These are phyloP conservation scores for Galeruca laticollis DNA, from an alignment of 2,888 invertebrate species.

Conservation along the genomic window DNA sequence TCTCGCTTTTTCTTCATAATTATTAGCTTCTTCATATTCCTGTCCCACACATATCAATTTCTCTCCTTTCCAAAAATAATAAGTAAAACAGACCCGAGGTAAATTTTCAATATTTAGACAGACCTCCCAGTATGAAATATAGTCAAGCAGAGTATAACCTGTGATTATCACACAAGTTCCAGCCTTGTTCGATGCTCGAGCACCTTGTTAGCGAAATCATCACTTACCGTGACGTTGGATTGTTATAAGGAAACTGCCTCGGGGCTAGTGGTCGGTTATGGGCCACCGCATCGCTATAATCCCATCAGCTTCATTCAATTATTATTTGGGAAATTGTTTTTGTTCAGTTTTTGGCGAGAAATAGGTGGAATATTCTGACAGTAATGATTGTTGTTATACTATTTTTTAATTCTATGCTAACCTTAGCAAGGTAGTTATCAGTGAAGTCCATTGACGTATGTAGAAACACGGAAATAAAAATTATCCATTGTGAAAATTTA, in stretches of 20 bases:
- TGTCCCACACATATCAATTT: conserved; percentile 4
- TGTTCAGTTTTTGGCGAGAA: neutral
- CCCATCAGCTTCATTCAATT: conserved; percentile 11
- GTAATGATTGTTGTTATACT: neutral
- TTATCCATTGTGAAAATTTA: no score
- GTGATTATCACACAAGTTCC: conserved; percentile 62
- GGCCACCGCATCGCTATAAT: conserved; percentile 17
- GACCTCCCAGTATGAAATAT: conserved; percentile 62
- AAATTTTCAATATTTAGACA: conserved; percentile 47
- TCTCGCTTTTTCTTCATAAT: no score
- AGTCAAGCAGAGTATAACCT: conserved; percentile 57
- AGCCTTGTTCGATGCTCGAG: conserved; percentile 60
- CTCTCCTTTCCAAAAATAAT: conserved; percentile 32
- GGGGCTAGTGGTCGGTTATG: conserved; percentile 33
- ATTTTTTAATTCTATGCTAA: no score
- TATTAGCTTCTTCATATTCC: neutral
- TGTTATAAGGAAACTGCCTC: conserved; percentile 50
- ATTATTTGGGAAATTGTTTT: neutral
- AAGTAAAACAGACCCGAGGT: conserved; percentile 40
- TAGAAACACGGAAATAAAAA: no score
- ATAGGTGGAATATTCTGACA: conserved; percentile 8
- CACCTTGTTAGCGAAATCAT: conserved; percentile 66
- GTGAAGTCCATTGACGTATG: no score
- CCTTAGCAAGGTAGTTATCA: no score
- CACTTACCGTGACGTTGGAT: conserved; percentile 61